Conservation (phyloP, 2,888 invertebrate species). For the Leptopilina drosophilae region DNA sequence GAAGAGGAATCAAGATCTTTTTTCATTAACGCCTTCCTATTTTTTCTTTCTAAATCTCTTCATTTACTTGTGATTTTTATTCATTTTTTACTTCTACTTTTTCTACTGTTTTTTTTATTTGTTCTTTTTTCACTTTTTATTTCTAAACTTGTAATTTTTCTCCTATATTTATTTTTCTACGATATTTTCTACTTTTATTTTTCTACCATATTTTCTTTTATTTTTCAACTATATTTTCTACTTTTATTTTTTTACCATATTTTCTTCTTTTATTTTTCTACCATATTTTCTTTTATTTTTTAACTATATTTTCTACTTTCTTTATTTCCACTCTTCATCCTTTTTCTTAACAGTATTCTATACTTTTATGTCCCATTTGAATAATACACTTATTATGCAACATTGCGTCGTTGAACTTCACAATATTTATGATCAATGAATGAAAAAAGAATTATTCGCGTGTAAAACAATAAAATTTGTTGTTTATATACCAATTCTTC, state of each 20-base stretch:
- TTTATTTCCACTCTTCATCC: background rate
- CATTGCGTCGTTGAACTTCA: too few relatives aligned
- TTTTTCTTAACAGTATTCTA: background rate
- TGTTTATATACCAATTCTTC: too few relatives aligned
- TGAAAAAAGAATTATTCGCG: too few relatives aligned
- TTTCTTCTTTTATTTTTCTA: background rate
- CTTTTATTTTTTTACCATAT: background rate
- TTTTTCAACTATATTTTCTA: background rate
- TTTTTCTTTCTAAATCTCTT: background rate
- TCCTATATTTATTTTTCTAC: background rate
- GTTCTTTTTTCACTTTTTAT: too few relatives aligned
- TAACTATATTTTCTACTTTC: background rate
- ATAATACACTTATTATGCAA: too few relatives aligned
- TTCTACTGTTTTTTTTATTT: too few relatives aligned
- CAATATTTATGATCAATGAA: too few relatives aligned
- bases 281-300: background rate
- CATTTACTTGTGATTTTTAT: too few relatives aligned
- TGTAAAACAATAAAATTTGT: too few relatives aligned
- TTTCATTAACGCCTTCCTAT: constrained; percentile 37
- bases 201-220: background rate
- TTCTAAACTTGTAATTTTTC: background rate
- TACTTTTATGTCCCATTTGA: background rate
- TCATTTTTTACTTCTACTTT: too few relatives aligned
- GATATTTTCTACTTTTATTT: background rate
- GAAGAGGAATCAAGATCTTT: constrained; percentile 33